Evolutionary conservation across 2,113 vertebrate species (phyloP), one percentile per base, ranked within the genome.

Genomic region (Clarias gariepinus): DNA sequence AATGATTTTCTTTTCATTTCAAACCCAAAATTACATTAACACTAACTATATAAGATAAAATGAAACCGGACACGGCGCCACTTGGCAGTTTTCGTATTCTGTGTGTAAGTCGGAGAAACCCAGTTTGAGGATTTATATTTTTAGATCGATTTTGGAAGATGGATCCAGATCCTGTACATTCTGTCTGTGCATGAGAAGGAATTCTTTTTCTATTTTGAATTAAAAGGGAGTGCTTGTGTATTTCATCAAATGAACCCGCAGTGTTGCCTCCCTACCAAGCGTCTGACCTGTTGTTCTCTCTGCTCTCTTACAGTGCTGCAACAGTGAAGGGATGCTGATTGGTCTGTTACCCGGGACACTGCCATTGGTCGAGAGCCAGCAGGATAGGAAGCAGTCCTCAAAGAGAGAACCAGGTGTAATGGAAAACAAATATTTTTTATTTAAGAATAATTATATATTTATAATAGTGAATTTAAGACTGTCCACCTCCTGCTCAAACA

Each of bases 251-350:
- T 12, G 21, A 53, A 11, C 8, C n/a, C 71, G 64, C 77, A 60
- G 9, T 53, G 18, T 55, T 11, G 61, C 41, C 53, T 10, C 53
- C 66, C n/a, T 57, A 52, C 23, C 3, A 41, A 47, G 7, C 11
- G 33, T 61, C 41, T 81, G 66, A 81, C 68, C 74, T 61, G 63
- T 90, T 90, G 89, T 92, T 91, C 89, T 92, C 88, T 94, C 93
- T 92, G 92, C 91, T 95, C 89, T 94, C 95, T 95, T 95, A 91
- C 96, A 98, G 97, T 94, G 92, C 96, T 91, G 94, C 97, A 93
- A 94, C 96, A 92, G 92, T 98, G 96, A 96, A 95, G 94, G 96
- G 90, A 94, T 92, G 96, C 95, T 96, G 96, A 95, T 92, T 90
- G 89, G 83, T 93, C 95, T 90, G 89, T 93, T 91, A 64, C 53